Evolutionary conservation across 1,140 invertebrate genomes (phyloP).

Genomic region (Propsilocerus akamusi): DNA sequence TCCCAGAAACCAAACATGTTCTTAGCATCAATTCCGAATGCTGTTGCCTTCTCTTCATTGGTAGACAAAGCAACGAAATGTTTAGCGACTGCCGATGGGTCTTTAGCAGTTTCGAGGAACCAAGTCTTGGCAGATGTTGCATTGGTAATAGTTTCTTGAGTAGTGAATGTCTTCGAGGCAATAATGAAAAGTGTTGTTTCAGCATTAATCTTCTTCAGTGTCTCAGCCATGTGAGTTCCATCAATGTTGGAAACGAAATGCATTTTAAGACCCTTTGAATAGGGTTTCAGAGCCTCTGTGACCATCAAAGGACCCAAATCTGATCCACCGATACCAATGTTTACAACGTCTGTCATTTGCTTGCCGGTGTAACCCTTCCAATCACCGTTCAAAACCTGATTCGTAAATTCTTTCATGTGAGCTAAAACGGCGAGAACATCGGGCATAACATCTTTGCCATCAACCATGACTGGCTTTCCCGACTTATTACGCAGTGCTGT

Average conservation of each 20-base stretch:
- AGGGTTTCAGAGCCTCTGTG: constrained; percentile 91
- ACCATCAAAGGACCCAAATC: constrained; percentile 98
- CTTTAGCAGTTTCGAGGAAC: constrained; percentile 74
- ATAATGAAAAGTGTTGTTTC: constrained; percentile 96
- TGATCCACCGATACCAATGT: constrained; percentile 98
- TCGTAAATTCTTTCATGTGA: constrained; percentile 90
- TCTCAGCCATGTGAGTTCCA: constrained; percentile 93
- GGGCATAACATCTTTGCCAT: constrained; percentile 86
- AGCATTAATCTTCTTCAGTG: constrained; percentile 74
- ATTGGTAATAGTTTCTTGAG: constrained; percentile 99
- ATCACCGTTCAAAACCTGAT: constrained; percentile 43
- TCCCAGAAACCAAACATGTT: constrained; percentile 99
- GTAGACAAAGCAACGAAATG: constrained; percentile 98
- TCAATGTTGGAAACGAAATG: constrained; percentile 99
- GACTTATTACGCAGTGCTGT: constrained; percentile 78
- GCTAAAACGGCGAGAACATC: constrained; percentile 78
- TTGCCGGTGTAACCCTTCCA: constrained; percentile 80
- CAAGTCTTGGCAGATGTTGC: constrained; percentile 91
- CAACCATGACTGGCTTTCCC: constrained; percentile 59
- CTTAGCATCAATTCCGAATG: constrained; percentile 90
- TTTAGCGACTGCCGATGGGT: constrained; percentile 81
- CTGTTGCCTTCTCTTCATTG: constrained; percentile 78
- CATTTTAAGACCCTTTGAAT: constrained; percentile 67
- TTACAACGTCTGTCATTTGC: constrained; percentile 92
- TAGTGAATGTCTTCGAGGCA: constrained; percentile 98